phyloP scores from a whole-genome alignment of 2,888 invertebrate species.

The Sminthurides aquaticus region DNA sequence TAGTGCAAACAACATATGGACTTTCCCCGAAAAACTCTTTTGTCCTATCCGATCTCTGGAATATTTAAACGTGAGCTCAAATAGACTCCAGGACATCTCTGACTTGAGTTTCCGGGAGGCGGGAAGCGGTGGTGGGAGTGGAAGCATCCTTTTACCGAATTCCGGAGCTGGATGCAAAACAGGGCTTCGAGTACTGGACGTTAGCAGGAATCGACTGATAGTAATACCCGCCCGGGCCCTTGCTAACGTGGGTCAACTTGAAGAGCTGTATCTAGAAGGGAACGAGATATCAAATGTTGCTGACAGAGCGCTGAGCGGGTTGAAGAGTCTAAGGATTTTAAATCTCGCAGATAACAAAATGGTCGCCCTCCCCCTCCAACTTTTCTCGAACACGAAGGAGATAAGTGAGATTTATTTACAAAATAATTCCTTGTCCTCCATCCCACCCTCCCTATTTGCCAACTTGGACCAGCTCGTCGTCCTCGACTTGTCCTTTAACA shows the following conservation, averaged over 20 bases:
- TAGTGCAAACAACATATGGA: slow-evolving; percentile 82
- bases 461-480: slow-evolving; percentile 72
- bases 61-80: slow-evolving; percentile 74
- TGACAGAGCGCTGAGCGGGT: slow-evolving; percentile 70
- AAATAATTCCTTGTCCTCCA: slow-evolving; percentile 80
- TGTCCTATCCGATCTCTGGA: slow-evolving; percentile 75
- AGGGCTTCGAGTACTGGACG: slow-evolving; percentile 73
- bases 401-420: slow-evolving; percentile 83
- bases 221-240: slow-evolving; percentile 75
- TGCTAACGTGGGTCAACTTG: slow-evolving; percentile 66
- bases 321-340: slow-evolving; percentile 72
- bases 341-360: slow-evolving; percentile 87
- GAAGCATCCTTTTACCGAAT: slow-evolving; percentile 58
- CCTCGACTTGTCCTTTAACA: slow-evolving; percentile 76
- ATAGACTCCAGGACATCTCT: slow-evolving; percentile 77
- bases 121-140: slow-evolving; percentile 47
- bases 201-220: slow-evolving; percentile 76
- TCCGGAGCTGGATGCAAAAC: slow-evolving; percentile 56
- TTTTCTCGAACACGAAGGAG: slow-evolving; percentile 70
- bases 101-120: slow-evolving; percentile 75
- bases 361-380: slow-evolving; percentile 73
- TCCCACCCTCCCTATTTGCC: slow-evolving; percentile 78
- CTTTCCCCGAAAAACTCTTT: slow-evolving; percentile 75
- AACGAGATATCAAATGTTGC: slow-evolving; percentile 84
- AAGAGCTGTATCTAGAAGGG: slow-evolving; percentile 72